Conservation (phyloP, 92 coral and sea anemone genomes). For the Paramuricea clavata region DNA sequence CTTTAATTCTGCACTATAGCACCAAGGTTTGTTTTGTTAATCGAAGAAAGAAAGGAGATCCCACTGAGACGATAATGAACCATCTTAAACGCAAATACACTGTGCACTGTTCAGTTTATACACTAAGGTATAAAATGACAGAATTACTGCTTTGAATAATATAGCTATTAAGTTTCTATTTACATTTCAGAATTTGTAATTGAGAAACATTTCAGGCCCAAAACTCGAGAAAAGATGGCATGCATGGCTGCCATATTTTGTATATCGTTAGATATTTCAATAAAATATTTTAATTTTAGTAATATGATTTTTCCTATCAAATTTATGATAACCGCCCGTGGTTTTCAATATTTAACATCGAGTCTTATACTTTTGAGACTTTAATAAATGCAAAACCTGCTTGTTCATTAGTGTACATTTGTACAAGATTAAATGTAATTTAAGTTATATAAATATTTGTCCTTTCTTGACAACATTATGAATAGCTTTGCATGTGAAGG, state of each 20-base stretch:
- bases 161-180: neutral
- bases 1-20: conserved; percentile 21
- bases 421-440: neutral
- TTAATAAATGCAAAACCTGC: neutral
- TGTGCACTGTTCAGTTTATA: neutral
- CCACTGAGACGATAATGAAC: conserved; percentile 51
- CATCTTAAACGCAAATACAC: conserved; percentile 21
- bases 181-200: neutral
- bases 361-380: neutral
- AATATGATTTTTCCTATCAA: neutral
- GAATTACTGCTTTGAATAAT: neutral
- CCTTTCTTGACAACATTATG: neutral
- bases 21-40: conserved; percentile 49
- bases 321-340: neutral
- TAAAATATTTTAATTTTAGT: neutral
- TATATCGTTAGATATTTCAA: neutral
- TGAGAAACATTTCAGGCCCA: neutral
- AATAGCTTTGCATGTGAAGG: neutral
- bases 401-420: neutral
- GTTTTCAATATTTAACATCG: neutral
- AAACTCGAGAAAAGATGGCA: neutral
- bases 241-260: neutral
- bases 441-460: neutral
- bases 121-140: neutral
- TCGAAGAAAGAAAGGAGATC: conserved; percentile 46